phyloP scores from a whole-genome alignment of 2,888 invertebrate species.

The Euplexia lucipara region DNA sequence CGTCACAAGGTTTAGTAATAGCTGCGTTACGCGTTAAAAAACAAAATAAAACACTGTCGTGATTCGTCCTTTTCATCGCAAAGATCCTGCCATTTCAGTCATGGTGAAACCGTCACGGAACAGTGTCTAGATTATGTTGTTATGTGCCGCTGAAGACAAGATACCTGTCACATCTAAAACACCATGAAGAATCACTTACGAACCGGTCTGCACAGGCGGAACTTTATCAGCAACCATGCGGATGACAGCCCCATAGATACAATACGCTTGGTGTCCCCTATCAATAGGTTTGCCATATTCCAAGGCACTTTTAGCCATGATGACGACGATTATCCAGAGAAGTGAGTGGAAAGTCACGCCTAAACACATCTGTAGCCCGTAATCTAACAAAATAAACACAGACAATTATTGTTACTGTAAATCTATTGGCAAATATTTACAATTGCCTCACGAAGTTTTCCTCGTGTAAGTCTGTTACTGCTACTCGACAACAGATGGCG shows the following conservation, averaged over 20 bases:
- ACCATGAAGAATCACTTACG: constrained; percentile 75
- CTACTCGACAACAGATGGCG: constrained; percentile 70
- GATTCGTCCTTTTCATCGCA: constrained; percentile 26
- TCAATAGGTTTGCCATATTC: constrained; percentile 83
- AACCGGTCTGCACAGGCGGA: constrained; percentile 79
- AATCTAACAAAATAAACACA: neutral
- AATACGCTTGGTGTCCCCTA: constrained; percentile 82
- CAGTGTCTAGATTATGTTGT: constrained; percentile 75
- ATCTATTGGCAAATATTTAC: constrained; percentile 18
- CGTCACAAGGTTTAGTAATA: constrained; percentile 61
- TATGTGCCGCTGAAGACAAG: constrained; percentile 55
- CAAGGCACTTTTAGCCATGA: constrained; percentile 79
- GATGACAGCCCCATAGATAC: constrained; percentile 83
- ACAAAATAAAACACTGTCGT: constrained; percentile 47
- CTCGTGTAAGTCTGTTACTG: constrained; percentile 6
- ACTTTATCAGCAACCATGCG: constrained; percentile 80
- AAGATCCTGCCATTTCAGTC: constrained; percentile 30
- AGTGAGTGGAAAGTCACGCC: constrained; percentile 75
- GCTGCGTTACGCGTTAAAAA: constrained; percentile 51
- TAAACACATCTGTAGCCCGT: neutral
- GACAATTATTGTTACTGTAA: neutral
- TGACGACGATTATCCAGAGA: constrained; percentile 77
- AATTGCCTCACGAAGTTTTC: constrained; percentile 1
- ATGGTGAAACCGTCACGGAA: constrained; percentile 33
- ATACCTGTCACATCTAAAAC: constrained; percentile 48